Evolutionary conservation across 2,888 invertebrate species (phyloP).

Genomic region (Caenorhabditis sp.): DNA sequence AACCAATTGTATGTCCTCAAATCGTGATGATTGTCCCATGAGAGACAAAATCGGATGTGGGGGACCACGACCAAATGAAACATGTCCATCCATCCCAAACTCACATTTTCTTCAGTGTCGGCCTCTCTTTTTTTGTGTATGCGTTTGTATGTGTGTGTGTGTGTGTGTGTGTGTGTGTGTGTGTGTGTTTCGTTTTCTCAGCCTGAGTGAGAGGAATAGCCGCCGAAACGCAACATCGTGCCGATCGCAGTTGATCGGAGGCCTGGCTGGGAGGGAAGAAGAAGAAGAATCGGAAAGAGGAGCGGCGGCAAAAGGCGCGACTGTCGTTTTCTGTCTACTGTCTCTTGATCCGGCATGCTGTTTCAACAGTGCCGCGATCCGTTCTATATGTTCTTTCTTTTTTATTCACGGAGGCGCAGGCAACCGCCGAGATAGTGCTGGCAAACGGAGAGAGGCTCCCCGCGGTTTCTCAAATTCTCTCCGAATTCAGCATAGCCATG

Average conservation of each 20-base stretch:
- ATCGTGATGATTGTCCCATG: constrained; percentile 15
- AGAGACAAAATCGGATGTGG: background rate
- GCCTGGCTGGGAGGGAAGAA: constrained; percentile 25
- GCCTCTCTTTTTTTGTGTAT: constrained; percentile 10
- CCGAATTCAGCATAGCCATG: constrained; percentile 46
- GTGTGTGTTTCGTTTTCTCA: constrained; percentile 30
- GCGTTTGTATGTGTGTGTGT: constrained; percentile 18
- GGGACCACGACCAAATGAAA: constrained; percentile 12
- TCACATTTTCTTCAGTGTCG: constrained; percentile 9
- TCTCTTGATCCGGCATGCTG: constrained; percentile 41
- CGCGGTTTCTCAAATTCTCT: constrained; percentile 45
- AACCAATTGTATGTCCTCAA: constrained; percentile 7
- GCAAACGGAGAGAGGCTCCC: constrained; percentile 14
- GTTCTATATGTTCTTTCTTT: constrained; percentile 56
- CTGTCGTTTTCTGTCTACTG: constrained; percentile 39
- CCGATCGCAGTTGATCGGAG: constrained; percentile 48
- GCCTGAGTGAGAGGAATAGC: constrained; percentile 4
- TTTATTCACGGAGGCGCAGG: constrained; percentile 50
- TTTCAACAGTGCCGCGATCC: constrained; percentile 41
- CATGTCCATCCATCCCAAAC: constrained; percentile 20
- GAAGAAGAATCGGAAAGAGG: constrained; percentile 40
- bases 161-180: no score
- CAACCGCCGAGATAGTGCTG: constrained; percentile 20
- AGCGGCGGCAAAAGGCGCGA: constrained; percentile 55
- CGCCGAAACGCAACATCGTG: constrained; percentile 50